Conservation (phyloP, 2,797 vertebrate species). For the Pangasius larnaudii region DNA sequence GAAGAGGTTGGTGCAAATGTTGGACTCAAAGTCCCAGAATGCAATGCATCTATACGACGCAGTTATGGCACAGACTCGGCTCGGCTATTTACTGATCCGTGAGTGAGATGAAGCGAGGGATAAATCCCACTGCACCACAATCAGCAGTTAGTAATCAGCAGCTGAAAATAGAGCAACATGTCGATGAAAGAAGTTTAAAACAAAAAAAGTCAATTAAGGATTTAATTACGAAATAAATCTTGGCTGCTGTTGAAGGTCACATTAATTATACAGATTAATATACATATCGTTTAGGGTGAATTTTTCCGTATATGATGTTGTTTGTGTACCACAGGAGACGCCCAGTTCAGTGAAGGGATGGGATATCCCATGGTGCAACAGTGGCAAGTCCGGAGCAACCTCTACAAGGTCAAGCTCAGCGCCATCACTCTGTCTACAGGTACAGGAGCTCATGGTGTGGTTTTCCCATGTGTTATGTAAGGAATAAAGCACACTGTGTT, state of each 20-base stretch:
- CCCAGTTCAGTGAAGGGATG: slow-evolving; percentile 91
- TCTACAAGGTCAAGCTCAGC: slow-evolving; percentile 96
- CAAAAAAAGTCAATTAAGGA: neutral
- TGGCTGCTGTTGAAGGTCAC: neutral
- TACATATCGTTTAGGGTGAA: neutral
- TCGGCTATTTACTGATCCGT: neutral
- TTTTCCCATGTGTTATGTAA: neutral
- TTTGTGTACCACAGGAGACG: slow-evolving; percentile 77
- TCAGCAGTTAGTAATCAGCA: no score
- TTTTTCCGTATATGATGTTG: neutral
- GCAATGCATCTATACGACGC: no score
- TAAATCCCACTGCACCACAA: no score
- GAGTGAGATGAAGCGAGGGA: no score
- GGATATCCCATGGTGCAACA: slow-evolving; percentile 98
- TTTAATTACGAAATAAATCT: neutral
- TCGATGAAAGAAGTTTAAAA: no score
- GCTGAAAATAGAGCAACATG: no score
- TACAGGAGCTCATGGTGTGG: slow-evolving; percentile 57
- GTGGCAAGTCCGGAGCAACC: slow-evolving; percentile 95
- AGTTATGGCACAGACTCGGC: no score
- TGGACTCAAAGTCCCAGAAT: no score
- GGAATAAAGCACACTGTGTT: neutral
- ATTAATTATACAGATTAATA: neutral
- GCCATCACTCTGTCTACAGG: slow-evolving; percentile 94
- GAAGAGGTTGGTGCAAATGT: neutral